phyloP scores from a whole-genome alignment of 64 coral and sea anemone genomes.

The Pocillopora verrucosa region DNA sequence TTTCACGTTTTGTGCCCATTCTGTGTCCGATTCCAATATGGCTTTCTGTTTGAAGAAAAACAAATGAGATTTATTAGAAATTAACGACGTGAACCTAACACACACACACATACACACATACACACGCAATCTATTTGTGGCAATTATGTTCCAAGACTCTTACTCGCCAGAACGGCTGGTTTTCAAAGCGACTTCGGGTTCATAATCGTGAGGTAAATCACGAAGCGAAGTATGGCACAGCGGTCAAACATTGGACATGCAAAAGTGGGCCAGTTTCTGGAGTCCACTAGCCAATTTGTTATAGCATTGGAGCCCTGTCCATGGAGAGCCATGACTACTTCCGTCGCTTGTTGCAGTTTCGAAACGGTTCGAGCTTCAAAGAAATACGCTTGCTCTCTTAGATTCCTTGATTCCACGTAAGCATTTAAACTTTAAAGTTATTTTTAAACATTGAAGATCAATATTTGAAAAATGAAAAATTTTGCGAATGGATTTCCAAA shows the following conservation, averaged over 20 bases:
- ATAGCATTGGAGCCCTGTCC: too few relatives aligned
- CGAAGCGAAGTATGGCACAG: too few relatives aligned
- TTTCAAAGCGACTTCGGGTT: too few relatives aligned
- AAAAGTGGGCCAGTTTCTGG: too few relatives aligned
- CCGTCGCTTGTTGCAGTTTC: background rate
- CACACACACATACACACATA: background rate
- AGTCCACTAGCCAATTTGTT: too few relatives aligned
- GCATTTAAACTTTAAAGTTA: background rate
- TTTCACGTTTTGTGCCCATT: conserved; percentile 96
- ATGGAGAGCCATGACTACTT: too few relatives aligned
- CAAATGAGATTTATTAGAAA: background rate
- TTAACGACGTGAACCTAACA: background rate
- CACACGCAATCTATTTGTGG: background rate
- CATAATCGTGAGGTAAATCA: too few relatives aligned
- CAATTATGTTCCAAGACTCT: background rate
- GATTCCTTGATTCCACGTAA: background rate
- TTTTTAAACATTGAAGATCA: too few relatives aligned
- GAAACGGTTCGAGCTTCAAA: background rate
- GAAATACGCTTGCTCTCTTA: background rate
- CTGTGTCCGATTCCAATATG: conserved; percentile 86
- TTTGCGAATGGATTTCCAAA: too few relatives aligned
- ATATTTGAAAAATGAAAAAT: too few relatives aligned
- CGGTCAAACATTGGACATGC: too few relatives aligned
- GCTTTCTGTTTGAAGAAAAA: conserved; percentile 77
- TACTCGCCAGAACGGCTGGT: too few relatives aligned